Evolutionary conservation across 2,797 vertebrate species (phyloP), one percentile per base, ranked within the genome.

Genomic region (Xiphorhynchus erythropygius): DNA sequence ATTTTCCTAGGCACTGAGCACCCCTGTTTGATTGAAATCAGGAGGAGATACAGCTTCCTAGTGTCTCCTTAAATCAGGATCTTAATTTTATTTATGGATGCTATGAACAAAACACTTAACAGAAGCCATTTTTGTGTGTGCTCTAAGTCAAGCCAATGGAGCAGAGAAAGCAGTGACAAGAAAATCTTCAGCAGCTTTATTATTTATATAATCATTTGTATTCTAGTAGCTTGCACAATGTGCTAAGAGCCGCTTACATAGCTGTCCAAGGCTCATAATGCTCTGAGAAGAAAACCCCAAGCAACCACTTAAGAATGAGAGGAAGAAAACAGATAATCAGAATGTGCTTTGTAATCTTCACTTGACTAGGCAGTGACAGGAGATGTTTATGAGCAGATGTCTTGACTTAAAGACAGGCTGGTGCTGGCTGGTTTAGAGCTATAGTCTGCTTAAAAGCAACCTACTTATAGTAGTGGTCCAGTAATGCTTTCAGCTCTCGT

Each of bases 61-160:
- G 25, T 81, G 87, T 86, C 89, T 94, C 87, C 93, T 91, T 89
- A 93, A 87, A 94, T 96, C 79, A 92, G 85, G 73, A 90, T 93
- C 89, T 88, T 91, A 93, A 90, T 91, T 96, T 95, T 94, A 91
- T 96, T 96, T 96, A 92, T 92, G 79, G 70, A 63, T 95, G 47
- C 87, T 90, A 65, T 73, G 83, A 97, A 90, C 76, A 33, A 92
- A 95, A 91, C 65, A 59, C 84, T 92, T 96, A 93, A 60, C 18
- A 84, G 81, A 95, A 63, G 63, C 93, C 76, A 70, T 96, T 96
- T 97, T 94, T 93, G 84, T 88, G 53, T 95, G 73, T 94, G 83
- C 85, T 96, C 74, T 96, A 92, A 96, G 93, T 96, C 89, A 94
- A 96, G 59, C 69, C 96, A 94, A 91, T 89, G 94, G 83, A 96